Base-by-base conservation (phyloP, 2,113 vertebrate genomes). In the Acrocephalus kingi region DNA sequence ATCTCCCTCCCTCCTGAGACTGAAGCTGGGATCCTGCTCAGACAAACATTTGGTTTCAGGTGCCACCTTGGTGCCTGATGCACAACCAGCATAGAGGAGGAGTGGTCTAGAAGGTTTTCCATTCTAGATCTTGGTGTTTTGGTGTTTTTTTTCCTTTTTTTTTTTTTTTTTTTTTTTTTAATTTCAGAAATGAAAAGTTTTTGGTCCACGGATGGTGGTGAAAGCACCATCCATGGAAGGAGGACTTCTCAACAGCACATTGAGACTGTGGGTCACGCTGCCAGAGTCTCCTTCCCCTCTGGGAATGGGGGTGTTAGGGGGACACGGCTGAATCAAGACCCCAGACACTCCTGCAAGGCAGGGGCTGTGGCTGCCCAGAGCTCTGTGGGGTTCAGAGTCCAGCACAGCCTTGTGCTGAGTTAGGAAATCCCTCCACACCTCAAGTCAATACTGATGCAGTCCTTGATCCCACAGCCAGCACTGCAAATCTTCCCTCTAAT, bases 401-500 rank as follows among this genome's bases (percentile, higher is more conserved):
- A 68, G 89, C 43, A 5, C 1, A 28, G 52, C 62, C 89, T 68
- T 31, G 52, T 91, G 96, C 89, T 89, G 87, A 91, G 66, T 5
- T 43, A 17, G 72, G 92, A 66, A 80, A 66, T 73, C 64, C 63
- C 2, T 0, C 46, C 48, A 18, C 63, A 46, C 45, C 77, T 22
- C 61, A 90, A 91, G 84, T 91, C 93, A 91, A 84, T 91, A 55
- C 49, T 89, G 78, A 92, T 84, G 83, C 91, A 96, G 93, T 72
- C 73, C 91, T 49, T 6, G 2, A 41, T 59, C 22, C 62, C 56
- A 30, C 15, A 8, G 90, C 51, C 88, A 94, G 90, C 55, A 8
- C 67, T 63, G 51, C 59, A 52, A 59, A 56, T 30, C 58, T 61
- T 49, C 55, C 46, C 33, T 46, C 64, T 28, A 7, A 68, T 0